Conservation (phyloP, 1,140 invertebrate species). For the Gryllus bimaculatus region DNA sequence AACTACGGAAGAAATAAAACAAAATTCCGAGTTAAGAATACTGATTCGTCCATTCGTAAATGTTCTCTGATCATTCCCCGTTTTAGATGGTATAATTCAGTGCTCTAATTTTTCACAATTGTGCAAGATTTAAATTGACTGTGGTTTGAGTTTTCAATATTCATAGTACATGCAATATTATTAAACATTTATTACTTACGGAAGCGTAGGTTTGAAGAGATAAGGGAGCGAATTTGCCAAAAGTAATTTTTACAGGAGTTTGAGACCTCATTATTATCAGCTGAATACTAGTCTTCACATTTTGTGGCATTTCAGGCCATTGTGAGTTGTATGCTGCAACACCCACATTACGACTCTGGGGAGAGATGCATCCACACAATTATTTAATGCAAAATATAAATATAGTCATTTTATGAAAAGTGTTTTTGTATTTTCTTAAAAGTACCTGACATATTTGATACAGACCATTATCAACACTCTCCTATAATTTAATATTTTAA, state of each 20-base stretch:
- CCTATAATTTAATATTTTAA: too few species aligned
- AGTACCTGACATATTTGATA: too few species aligned
- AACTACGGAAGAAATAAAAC: too few species aligned
- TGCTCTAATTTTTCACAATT: not conserved
- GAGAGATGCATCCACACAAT: not conserved
- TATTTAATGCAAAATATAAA: too few species aligned
- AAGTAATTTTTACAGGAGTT: not conserved
- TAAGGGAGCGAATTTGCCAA: not conserved
- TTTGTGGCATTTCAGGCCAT: not conserved
- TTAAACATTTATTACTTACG: not conserved
- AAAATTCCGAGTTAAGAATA: too few species aligned
- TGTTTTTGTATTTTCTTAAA: too few species aligned
- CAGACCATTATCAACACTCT: too few species aligned
- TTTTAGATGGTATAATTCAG: not conserved
- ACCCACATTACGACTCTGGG: not conserved
- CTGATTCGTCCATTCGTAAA: not conserved
- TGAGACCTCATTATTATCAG: not conserved
- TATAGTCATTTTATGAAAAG: too few species aligned
- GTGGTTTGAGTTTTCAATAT: not conserved
- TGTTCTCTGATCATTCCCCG: not conserved
- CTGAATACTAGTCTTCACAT: not conserved
- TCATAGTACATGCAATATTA: not conserved
- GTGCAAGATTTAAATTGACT: not conserved
- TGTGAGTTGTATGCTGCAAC: not conserved
- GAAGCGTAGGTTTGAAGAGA: not conserved